Conservation (phyloP, 2,113 vertebrate genomes). For the Psilopogon haemacephalus region DNA sequence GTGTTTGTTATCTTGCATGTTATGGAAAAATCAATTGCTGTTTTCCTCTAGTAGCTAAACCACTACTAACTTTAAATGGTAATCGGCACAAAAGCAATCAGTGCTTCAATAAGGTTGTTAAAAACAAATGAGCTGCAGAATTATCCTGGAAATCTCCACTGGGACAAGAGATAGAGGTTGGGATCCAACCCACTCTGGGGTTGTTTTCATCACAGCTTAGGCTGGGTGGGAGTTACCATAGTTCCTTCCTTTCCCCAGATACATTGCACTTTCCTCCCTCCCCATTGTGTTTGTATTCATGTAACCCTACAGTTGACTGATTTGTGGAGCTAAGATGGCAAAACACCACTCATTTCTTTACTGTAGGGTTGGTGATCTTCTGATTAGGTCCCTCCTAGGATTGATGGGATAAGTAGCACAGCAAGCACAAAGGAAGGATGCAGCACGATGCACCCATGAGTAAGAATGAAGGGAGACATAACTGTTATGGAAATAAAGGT, state of each 20-base stretch:
- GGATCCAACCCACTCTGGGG: neutral
- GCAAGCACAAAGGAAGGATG: neutral
- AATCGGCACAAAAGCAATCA: neutral
- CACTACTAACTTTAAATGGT: neutral
- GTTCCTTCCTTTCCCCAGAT: neutral
- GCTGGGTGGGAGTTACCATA: neutral
- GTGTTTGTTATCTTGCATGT: neutral
- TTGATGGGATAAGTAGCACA: neutral
- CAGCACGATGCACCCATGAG: neutral
- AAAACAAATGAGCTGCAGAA: constrained; percentile 9
- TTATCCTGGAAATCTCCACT: neutral
- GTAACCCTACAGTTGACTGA: neutral
- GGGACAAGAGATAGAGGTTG: neutral
- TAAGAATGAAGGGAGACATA: neutral
- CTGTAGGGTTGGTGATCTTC: neutral
- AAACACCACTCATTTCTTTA: neutral
- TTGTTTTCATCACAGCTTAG: neutral
- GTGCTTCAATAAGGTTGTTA: neutral
- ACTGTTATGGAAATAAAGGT: neutral
- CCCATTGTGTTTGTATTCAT: neutral
- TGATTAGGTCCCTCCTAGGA: neutral
- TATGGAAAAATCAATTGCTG: neutral
- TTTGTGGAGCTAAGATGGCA: neutral
- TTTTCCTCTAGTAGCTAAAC: neutral
- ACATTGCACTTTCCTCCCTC: neutral